A percentile compares a stretch with the other conserved stretches of the same genome.
These are phyloP conservation scores for Lasioglossum baleicum DNA, from an alignment of 1,140 invertebrate species.

Conservation along the genomic window DNA sequence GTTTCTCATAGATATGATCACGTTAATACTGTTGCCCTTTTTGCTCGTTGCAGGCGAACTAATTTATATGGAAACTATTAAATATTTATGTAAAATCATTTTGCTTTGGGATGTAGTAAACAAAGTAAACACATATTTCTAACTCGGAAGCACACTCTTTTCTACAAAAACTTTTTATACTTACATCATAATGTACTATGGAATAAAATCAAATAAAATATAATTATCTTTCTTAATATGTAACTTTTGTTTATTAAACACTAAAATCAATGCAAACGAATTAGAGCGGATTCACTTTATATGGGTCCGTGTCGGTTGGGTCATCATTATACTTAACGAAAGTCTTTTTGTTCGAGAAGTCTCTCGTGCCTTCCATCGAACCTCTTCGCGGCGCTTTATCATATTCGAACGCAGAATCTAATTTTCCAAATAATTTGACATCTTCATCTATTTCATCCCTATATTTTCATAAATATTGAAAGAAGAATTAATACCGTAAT, in stretches of 20 bases:
- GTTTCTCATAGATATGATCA: constrained; percentile 15
- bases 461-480: constrained; percentile 43
- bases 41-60: constrained; percentile 8
- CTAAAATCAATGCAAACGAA: neutral
- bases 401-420: constrained; percentile 86
- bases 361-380: constrained; percentile 89
- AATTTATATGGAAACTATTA: constrained; percentile 13
- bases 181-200: constrained; percentile 12
- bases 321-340: constrained; percentile 88
- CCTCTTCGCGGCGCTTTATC: constrained; percentile 88
- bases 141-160: constrained; percentile 26
- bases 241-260: constrained; percentile 6
- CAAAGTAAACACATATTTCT: constrained; percentile 6
- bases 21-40: neutral
- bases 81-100: constrained; percentile 30
- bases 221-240: neutral
- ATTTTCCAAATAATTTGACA: constrained; percentile 86
- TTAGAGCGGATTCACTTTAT: constrained; percentile 73
- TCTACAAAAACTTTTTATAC: constrained; percentile 13
- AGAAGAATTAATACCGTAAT: neutral
- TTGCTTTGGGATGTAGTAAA: constrained; percentile 18
- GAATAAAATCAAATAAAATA: constrained; percentile 35
- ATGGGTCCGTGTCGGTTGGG: constrained; percentile 86
- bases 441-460: constrained; percentile 86
- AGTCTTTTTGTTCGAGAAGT: constrained; percentile 88